These are phyloP conservation scores for Anolis sagrei DNA, from an alignment of 2,113 vertebrate genomes.

Conservation along the genomic window DNA sequence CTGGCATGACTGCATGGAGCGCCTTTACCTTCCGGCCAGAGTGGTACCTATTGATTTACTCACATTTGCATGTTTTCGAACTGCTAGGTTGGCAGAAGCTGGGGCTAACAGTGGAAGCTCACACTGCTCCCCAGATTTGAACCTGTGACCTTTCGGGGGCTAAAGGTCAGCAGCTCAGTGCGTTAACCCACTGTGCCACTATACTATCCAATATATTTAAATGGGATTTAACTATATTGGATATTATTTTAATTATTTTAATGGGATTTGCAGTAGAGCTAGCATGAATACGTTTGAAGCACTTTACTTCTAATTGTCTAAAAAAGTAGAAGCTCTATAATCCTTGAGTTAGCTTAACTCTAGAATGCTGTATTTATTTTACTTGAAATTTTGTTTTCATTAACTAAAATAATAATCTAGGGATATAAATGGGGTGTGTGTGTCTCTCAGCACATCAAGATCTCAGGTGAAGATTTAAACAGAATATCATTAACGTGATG, in stretches of 20 bases:
- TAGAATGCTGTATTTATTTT: background rate
- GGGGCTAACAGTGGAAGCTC: too few relatives aligned
- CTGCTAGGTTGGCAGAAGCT: too few relatives aligned
- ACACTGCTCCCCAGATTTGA: too few relatives aligned
- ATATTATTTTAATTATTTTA: too few relatives aligned
- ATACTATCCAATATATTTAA: background rate
- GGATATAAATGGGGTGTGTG: background rate
- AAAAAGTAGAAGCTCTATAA: constrained; percentile 34
- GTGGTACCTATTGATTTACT: too few relatives aligned
- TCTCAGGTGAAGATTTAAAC: background rate
- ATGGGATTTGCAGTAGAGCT: background rate
- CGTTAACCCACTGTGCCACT: too few relatives aligned
- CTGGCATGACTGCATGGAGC: too few relatives aligned
- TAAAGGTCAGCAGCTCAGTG: too few relatives aligned
- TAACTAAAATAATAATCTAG: constrained; percentile 5
- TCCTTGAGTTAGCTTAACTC: too few relatives aligned
- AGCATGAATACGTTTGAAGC: background rate
- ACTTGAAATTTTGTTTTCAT: background rate
- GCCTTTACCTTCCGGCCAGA: too few relatives aligned
- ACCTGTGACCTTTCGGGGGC: too few relatives aligned
- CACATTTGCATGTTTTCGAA: too few relatives aligned
- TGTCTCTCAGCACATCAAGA: background rate
- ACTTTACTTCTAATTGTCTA: background rate
- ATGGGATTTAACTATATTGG: background rate
- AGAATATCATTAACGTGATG: constrained; percentile 1